Evolutionary conservation across 2,888 invertebrate genomes (phyloP).

Genomic region (Liopterus haemorrhoidalis): DNA sequence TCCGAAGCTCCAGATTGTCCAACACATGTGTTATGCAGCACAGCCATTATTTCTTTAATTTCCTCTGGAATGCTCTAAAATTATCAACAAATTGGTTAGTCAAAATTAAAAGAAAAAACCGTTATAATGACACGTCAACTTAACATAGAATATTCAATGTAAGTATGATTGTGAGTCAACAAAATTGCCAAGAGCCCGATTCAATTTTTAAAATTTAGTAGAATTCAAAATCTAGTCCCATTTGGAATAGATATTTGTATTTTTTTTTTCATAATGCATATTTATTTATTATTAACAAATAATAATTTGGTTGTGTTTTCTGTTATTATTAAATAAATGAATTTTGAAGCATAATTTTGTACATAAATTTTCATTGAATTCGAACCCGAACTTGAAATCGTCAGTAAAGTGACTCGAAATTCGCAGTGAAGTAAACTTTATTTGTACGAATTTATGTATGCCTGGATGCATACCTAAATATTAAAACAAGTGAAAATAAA

Average conservation of each 20-base stretch:
- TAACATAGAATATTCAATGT: not conserved
- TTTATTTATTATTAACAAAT: no score
- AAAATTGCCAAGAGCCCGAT: not conserved
- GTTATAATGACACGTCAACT: not conserved
- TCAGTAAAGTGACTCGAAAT: no score
- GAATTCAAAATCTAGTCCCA: not conserved
- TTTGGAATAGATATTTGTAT: not conserved
- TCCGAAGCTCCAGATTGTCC: slow-evolving; percentile 42
- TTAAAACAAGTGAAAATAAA: no score
- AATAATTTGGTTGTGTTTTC: no score
- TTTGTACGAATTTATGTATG: no score
- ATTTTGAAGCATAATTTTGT: no score
- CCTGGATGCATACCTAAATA: no score
- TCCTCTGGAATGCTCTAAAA: slow-evolving; percentile 35
- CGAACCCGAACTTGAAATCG: no score
- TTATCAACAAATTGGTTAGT: not conserved
- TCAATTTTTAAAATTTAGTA: slow-evolving; percentile 4
- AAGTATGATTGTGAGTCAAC: not conserved
- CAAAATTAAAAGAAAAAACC: slow-evolving; percentile 1
- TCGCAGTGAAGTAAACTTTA: no score
- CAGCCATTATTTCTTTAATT: slow-evolving; percentile 40
- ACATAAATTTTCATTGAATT: no score
- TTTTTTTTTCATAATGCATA: not conserved
- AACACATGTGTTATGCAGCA: slow-evolving; percentile 42
- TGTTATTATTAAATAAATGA: no score